Base-by-base conservation (phyloP, 2,888 invertebrate genomes). In the Aphidoletes aphidimyza region DNA sequence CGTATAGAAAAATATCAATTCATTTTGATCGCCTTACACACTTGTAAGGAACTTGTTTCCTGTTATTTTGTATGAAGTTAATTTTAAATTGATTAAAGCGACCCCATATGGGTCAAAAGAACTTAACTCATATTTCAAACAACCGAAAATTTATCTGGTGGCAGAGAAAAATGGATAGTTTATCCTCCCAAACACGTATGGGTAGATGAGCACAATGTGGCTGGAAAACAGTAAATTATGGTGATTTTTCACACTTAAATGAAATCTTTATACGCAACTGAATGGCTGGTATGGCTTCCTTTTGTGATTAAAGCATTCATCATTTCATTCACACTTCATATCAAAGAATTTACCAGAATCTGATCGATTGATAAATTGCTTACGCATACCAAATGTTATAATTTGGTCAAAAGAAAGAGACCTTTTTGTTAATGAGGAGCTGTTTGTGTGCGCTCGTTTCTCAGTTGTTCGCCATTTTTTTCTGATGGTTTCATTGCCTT, bases 81-180 rank as follows among this genome's bases (percentile, higher is more conserved):
- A 69, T 69, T 69, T 69, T 69, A 69, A 69, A 30, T 69, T 69
- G 34, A 69, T 69, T 69, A 69, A 69, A 30, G 17, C 34, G 30
- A 14, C 69, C 69, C n/a, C n/a, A n/a, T n/a, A n/a, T n/a, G 14
- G 30, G 34, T 5, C n/a, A 69, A 30, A 69, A n/a, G n/a, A n/a
- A n/a, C n/a, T n/a, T n/a, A n/a, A n/a, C n/a, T n/a, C n/a, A n/a
- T n/a, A n/a, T n/a, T n/a, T n/a, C n/a, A n/a, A n/a, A n/a, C n/a
- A n/a, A n/a, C n/a, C n/a, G n/a, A n/a, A n/a, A n/a, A n/a, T n/a
- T n/a, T n/a, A n/a, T n/a, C n/a, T n/a, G n/a, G n/a, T n/a, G n/a
- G n/a, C n/a, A n/a, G n/a, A n/a, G n/a, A n/a, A n/a, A n/a, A n/a
- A n/a, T n/a, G n/a, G n/a, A n/a, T n/a, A n/a, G n/a, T n/a, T n/a